Base-by-base conservation (phyloP, 2,888 invertebrate species). In the Xestobium rufovillosum region DNA sequence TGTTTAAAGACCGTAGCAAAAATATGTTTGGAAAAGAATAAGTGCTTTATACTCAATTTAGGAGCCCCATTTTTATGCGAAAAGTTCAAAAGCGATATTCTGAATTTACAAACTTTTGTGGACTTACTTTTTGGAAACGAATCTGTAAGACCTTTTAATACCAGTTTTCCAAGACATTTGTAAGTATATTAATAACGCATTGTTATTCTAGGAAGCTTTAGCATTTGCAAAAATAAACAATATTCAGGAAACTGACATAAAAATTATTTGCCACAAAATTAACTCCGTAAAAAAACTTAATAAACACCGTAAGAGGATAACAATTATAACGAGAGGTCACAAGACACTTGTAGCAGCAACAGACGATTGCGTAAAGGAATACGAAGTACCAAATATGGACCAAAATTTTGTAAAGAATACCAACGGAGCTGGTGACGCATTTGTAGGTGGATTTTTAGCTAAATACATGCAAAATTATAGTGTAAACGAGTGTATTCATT, bases 351-450 rank as follows among this genome's bases (percentile, higher is more conserved):
- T 48, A 9, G 32, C 48, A 3, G 33, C 38, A 3, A 4, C 26
- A 9, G 8, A 38, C n/a, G 23, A 25, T 4, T 25, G 26, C 17
- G 13, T 50, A n/a, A 23, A 26, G 3, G 43, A 51, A 32, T 48
- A 47, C 34, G 27, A 39, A 1, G 47, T 50, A 3, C 27, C 27
- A 4, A 11, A 14, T 2, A 19, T 54, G 4, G 34, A 44, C 6
- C 34, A 36, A 13, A 33, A 34, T 1, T 28, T 42, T 33, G 39
- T 51, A 16, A 39, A 48, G 3, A 51, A 57, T 39, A 54, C 54
- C 0, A 52, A 43, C 26, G 55, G 53, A 11, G 57, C 57, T n/a
- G 57, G 57, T 3, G 57, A 57, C 37, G 52, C 51, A 3, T 57
- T 57, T 38, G 50, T 51, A 19, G 57, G 52, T 3, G 55, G 52